Percentiles rank a stretch among this genome's conserved stretches.
Conservation (phyloP, 2,113 vertebrate genomes). For the Arvicanthis niloticus region DNA sequence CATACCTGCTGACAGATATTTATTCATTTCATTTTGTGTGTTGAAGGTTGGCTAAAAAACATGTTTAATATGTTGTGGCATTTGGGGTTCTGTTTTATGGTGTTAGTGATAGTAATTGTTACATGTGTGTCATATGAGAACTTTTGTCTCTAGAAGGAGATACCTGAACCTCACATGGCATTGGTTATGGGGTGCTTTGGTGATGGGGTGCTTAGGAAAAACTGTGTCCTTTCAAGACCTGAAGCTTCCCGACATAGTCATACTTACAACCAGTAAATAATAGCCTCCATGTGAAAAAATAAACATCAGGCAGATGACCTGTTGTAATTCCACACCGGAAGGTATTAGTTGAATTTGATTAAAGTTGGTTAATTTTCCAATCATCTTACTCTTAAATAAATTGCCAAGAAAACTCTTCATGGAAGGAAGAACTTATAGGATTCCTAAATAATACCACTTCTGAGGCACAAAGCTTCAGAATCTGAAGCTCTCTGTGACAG, state of each 20-base stretch:
- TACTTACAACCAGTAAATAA: background rate
- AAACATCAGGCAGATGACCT: background rate
- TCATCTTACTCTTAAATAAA: background rate
- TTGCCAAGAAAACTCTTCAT: background rate
- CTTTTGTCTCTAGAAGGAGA: background rate
- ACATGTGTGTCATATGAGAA: background rate
- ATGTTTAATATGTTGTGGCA: background rate
- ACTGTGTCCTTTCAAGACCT: background rate
- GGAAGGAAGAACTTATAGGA: background rate
- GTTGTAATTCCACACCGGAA: background rate
- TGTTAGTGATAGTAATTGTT: background rate
- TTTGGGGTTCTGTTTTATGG: background rate
- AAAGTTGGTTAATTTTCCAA: background rate
- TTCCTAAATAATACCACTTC: background rate
- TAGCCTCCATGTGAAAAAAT: background rate
- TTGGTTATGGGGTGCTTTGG: background rate
- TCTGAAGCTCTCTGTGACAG: background rate
- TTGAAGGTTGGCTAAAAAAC: background rate
- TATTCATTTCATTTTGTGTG: background rate
- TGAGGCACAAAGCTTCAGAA: background rate
- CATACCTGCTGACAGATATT: background rate
- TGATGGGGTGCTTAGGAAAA: background rate
- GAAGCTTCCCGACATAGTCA: background rate
- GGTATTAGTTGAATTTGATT: background rate
- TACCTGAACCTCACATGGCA: background rate